phyloP scores from a whole-genome alignment of 2,113 vertebrate genomes.

The Aptenodytes patagonicus region DNA sequence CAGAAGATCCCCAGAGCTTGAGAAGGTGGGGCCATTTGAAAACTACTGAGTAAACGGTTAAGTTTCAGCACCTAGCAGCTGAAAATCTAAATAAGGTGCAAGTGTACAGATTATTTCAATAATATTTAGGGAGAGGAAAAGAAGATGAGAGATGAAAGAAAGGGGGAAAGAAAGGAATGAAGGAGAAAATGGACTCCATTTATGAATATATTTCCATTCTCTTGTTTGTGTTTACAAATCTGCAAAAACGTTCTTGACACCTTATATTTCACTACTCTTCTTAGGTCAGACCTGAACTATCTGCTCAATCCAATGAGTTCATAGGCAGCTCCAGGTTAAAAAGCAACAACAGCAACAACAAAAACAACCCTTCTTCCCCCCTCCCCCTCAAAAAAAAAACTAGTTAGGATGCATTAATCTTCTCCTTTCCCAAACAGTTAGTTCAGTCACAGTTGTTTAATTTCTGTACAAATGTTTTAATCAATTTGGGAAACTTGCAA shows the following conservation, averaged over 20 bases:
- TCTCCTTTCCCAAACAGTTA: neutral
- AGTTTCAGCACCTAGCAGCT: neutral
- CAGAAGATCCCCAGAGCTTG: neutral
- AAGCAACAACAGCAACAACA: neutral
- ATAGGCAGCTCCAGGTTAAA: neutral
- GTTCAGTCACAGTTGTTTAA: neutral
- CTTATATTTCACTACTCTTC: neutral
- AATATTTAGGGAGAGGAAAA: neutral
- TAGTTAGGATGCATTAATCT: neutral
- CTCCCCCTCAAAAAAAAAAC: accelerated
- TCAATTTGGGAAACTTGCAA: neutral
- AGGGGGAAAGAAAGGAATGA: neutral
- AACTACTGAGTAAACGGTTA: neutral
- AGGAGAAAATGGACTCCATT: neutral
- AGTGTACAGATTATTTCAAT: neutral
- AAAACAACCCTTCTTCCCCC: accelerated
- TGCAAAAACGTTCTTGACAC: neutral
- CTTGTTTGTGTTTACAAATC: neutral
- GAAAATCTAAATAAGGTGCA: neutral
- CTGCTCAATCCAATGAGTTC: neutral
- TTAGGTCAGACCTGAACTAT: neutral
- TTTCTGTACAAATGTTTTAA: neutral
- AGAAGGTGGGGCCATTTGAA: neutral
- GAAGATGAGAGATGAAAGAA: neutral
- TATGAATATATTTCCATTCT: neutral